A percentile compares a stretch with the other conserved stretches of the same genome.
These are phyloP conservation scores for Pteruthius melanotis DNA, from an alignment of 2,113 vertebrate species.

Conservation along the genomic window DNA sequence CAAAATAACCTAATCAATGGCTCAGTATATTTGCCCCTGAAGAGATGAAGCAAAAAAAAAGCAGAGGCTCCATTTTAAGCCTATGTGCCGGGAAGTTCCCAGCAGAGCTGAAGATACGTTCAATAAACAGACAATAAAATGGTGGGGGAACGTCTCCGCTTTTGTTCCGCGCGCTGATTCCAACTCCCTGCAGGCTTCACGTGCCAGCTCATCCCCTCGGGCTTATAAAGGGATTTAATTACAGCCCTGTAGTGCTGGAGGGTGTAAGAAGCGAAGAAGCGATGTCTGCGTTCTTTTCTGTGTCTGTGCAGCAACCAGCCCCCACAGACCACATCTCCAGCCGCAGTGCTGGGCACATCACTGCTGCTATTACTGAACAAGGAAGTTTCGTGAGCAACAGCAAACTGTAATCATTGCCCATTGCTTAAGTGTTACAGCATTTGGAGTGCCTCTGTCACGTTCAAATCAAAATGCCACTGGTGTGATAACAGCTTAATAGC, in stretches of 20 bases:
- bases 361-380: neutral
- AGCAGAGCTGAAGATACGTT: neutral
- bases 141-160: neutral
- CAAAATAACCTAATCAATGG: conserved; percentile 47
- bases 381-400: neutral
- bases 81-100: neutral
- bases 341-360: neutral
- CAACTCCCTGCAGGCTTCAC: neutral
- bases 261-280: neutral
- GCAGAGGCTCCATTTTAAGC: neutral
- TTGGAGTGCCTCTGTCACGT: neutral
- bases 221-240: neutral
- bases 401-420: neutral
- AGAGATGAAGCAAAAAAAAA: neutral
- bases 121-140: neutral
- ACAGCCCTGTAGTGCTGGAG: neutral
- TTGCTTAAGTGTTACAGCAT: neutral
- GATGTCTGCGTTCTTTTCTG: neutral
- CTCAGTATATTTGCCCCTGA: neutral
- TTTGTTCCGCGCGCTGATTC: neutral
- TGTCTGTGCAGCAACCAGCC: neutral
- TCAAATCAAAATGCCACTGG: neutral
- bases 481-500: neutral
- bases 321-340: neutral
- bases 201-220: neutral